phyloP scores from a whole-genome alignment of 1,140 invertebrate genomes.

The Propsilocerus akamusi region DNA sequence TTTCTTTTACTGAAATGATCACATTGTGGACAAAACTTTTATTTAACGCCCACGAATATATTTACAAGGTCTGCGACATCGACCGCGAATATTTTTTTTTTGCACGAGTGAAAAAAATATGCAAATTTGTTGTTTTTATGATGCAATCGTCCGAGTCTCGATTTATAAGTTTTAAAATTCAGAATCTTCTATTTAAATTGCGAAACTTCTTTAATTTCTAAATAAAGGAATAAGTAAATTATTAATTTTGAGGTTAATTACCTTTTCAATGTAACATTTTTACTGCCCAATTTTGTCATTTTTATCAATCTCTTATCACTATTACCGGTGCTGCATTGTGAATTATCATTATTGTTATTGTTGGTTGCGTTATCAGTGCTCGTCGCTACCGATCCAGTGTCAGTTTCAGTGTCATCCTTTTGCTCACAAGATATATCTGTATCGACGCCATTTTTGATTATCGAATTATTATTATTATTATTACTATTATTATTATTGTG shows the following conservation, averaged over 20 bases:
- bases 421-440: background rate
- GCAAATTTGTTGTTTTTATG: background rate
- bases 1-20: too few species aligned
- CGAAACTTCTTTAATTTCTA: background rate
- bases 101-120: background rate
- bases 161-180: background rate
- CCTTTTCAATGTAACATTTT: constrained; percentile 1
- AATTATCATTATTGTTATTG: background rate
- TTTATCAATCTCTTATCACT: constrained; percentile 1
- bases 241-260: background rate
- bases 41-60: background rate
- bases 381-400: background rate
- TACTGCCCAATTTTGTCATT: background rate
- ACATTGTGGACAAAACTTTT: background rate
- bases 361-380: background rate
- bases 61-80: background rate
- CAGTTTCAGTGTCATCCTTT: background rate
- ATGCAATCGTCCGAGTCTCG: background rate
- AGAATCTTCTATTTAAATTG: too few species aligned
- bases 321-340: background rate
- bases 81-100: background rate
- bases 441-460: background rate
- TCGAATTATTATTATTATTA: background rate
- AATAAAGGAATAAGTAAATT: background rate
- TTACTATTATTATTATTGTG: background rate